Conservation (phyloP, 2,797 vertebrate species). For the Phataginus tetradactyla region DNA sequence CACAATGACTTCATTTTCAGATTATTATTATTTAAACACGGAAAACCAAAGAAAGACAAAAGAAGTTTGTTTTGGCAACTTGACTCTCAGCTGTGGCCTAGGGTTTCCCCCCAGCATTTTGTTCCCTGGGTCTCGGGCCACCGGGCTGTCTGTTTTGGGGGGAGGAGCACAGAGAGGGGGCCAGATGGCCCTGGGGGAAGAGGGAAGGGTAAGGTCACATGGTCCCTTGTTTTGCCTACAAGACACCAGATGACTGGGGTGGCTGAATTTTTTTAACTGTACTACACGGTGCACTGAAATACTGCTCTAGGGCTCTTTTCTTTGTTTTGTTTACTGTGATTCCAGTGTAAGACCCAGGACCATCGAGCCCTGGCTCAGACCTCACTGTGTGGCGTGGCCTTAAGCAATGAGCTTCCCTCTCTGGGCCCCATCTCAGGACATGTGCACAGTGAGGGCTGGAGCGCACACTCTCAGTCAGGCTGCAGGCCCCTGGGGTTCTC, state of each 20-base stretch:
- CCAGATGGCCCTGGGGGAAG: neutral
- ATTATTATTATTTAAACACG: slow-evolving; percentile 76
- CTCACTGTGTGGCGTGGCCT: rapidly evolving
- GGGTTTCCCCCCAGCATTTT: neutral
- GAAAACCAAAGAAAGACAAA: slow-evolving; percentile 68
- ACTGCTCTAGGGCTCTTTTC: neutral
- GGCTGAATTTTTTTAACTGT: neutral
- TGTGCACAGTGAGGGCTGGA: rapidly evolving
- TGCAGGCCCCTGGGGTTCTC: neutral
- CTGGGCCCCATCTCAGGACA: neutral
- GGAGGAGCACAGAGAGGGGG: rapidly evolving
- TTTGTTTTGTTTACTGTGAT: neutral
- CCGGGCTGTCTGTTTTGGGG: rapidly evolving
- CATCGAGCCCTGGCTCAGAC: neutral
- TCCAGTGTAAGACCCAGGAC: neutral
- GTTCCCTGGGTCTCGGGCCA: neutral
- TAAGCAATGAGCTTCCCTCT: rapidly evolving
- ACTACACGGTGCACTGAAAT: neutral
- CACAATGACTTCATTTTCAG: slow-evolving; percentile 67
- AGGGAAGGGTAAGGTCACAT: neutral
- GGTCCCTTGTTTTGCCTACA: slow-evolving; percentile 33
- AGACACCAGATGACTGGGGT: neutral
- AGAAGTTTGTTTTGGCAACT: slow-evolving; percentile 80
- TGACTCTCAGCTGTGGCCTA: slow-evolving; percentile 31
- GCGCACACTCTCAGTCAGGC: neutral